Base-by-base conservation (phyloP, 2,888 invertebrate species). In the Polymixis lichenea region DNA sequence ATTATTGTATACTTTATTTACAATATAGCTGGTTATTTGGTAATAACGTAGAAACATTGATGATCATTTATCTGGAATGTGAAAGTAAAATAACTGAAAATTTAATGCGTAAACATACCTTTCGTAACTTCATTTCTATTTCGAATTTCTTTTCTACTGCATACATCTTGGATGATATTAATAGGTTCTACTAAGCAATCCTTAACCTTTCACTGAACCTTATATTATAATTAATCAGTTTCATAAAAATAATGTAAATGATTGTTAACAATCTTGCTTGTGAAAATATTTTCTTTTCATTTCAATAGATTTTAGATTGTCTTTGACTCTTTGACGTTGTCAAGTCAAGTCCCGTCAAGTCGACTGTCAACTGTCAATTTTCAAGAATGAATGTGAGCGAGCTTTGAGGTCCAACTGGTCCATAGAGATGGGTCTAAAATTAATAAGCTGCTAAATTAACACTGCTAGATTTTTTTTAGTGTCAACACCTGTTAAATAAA, bases 91-190 rank as follows among this genome's bases (percentile, higher is more conserved):
- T 76, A 77, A 17, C 19, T 58, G 13, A 55, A 60, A 22, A 53
- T 64, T n/a, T 1, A 38, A 19, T 15, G 28, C 65, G 51, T 80
- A 80, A 80, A 88, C 83, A 84, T 88, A 97, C 97, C 96, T 97
- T 97, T 90, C 97, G 97, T 72, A 97, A 92, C 92, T 97, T 97
- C 94, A 96, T 97, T 91, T 97, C 97, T 83, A 97, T 97, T 93
- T 97, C 97, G 72, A 97, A 95, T 91, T 97, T 97, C 89, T 96
- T 97, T 88, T 97, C 97, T 65, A 97, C 90, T 1, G 95, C 96
- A 83, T 94, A 95, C 96, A 96, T 96, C 28, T 81, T 93, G 81
- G 9, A 66, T 22, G 49, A 1, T 67, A 43, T n/a, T 61, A 56
- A 19, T 64, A 15, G 5, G 17, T 62, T 53, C 65, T 67, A 51